A percentile compares a stretch with the other conserved stretches of the same genome.
These are phyloP conservation scores for Semotilus atromaculatus DNA, from an alignment of 2,797 vertebrate genomes.

Conservation along the genomic window DNA sequence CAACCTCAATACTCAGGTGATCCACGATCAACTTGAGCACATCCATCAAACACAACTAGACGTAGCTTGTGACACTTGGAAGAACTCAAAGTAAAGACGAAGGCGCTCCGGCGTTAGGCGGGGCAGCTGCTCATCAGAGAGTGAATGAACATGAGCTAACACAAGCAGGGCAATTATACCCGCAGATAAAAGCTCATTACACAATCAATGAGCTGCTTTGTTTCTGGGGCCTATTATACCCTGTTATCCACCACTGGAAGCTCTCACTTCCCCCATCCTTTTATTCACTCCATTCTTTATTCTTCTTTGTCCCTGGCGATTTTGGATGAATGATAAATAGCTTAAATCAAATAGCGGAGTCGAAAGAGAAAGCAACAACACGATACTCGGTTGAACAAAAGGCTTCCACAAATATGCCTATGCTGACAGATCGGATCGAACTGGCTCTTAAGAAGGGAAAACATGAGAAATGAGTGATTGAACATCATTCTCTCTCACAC, in stretches of 20 bases:
- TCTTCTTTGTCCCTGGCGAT: constrained; percentile 61
- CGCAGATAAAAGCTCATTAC: constrained; percentile 68
- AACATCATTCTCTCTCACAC: constrained; percentile 47
- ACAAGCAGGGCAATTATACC: constrained; percentile 66
- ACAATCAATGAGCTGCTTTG: constrained; percentile 61
- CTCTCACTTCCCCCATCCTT: constrained; percentile 65
- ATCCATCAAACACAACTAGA: constrained; percentile 2
- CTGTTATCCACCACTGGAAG: constrained; percentile 59
- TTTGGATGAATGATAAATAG: constrained; percentile 63
- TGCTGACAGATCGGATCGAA: constrained; percentile 51
- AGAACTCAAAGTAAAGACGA: constrained; percentile 41
- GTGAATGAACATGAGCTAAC: constrained; percentile 62
- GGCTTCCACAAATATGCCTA: constrained; percentile 47
- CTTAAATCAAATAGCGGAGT: constrained; percentile 57
- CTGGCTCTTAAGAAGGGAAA: constrained; percentile 50
- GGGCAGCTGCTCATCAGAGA: constrained; percentile 59
- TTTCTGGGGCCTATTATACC: constrained; percentile 59
- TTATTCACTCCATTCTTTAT: constrained; percentile 53
- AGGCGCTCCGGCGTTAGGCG: constrained; percentile 41
- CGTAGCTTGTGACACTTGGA: constrained; percentile 35
- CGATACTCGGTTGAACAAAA: constrained; percentile 45
- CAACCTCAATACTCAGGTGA: background rate
- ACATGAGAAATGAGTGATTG: constrained; percentile 48
- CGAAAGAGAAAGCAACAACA: constrained; percentile 56
- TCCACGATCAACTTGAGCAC: background rate